Base-by-base conservation (phyloP, 2,888 invertebrate genomes). In the Euplexia lucipara region DNA sequence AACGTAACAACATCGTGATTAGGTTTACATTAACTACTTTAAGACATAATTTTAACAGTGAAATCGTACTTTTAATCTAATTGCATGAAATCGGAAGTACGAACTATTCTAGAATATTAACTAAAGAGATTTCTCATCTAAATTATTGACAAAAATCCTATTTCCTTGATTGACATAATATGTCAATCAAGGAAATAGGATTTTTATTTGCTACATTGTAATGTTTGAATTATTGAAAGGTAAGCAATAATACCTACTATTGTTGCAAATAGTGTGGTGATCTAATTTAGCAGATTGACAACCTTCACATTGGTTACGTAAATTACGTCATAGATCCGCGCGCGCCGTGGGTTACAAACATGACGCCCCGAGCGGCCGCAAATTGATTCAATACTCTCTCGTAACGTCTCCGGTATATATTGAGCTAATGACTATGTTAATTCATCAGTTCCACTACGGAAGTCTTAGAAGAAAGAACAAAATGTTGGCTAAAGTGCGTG, bases 341-440 rank as follows among this genome's bases (percentile, higher is more conserved):
- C 90, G 88, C 87, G 86, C 83, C 75, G 75, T 78, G 90, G 85
- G 90, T 92, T 90, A 86, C 90, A 90, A 92, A 90, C 92, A 90
- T 89, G 91, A 90, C 89, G 91, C 91, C 90, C 86, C 90, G 70
- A 90, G 88, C 90, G 87, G 89, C 88, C 88, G 86, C 88, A 91
- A 92, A 93, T 92, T 90, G 92, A 92, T 91, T 91, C 93, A 92
- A 90, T 92, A 93, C 92, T 92, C 92, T 93, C 94, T 91, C 93
- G 94, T 94, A 92, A 93, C 95, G 92, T 94, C 94, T 94, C 92
- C 90, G 86, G 91, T 95, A 95, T 95, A 95, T 95, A 95, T 94
- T 94, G 92, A 91, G 93, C 91, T 93, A 91, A 93, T 92, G 89
- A 90, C 90, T 92, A 92, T 93, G 92, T 90, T 91, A 92, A 93